phyloP scores from a whole-genome alignment of 2,113 vertebrate genomes.

The Hippopotamus amphibius region DNA sequence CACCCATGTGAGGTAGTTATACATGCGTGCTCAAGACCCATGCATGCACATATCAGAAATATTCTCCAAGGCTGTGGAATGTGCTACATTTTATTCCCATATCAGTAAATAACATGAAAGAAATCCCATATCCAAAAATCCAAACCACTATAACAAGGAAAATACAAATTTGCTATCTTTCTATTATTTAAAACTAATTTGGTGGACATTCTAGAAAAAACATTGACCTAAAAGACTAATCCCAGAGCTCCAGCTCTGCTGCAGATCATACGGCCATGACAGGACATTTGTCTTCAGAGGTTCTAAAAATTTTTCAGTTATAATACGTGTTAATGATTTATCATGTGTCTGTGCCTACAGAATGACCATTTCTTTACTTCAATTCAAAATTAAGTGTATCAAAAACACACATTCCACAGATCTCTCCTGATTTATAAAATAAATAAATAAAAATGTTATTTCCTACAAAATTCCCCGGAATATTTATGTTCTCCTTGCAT shows the following conservation, averaged over 20 bases:
- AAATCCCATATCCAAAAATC: background rate
- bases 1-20: background rate
- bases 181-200: conserved; percentile 11
- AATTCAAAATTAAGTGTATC: background rate
- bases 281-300: background rate
- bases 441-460: background rate
- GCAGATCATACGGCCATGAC: background rate
- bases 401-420: background rate
- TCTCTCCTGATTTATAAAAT: conserved; percentile 20
- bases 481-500: background rate
- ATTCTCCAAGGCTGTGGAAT: background rate
- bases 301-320: background rate
- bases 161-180: background rate
- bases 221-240: background rate
- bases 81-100: background rate
- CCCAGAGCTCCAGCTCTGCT: background rate
- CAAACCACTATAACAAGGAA: background rate
- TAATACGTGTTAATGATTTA: conserved; percentile 62
- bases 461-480: background rate
- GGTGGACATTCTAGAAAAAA: conserved; percentile 44
- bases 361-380: conserved; percentile 46
- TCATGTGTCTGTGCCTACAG: background rate
- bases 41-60: background rate
- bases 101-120: conserved; percentile 21
- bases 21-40: background rate